These are phyloP conservation scores for Rotaria macrura DNA, from an alignment of 2,888 invertebrate species.

Conservation along the genomic window DNA sequence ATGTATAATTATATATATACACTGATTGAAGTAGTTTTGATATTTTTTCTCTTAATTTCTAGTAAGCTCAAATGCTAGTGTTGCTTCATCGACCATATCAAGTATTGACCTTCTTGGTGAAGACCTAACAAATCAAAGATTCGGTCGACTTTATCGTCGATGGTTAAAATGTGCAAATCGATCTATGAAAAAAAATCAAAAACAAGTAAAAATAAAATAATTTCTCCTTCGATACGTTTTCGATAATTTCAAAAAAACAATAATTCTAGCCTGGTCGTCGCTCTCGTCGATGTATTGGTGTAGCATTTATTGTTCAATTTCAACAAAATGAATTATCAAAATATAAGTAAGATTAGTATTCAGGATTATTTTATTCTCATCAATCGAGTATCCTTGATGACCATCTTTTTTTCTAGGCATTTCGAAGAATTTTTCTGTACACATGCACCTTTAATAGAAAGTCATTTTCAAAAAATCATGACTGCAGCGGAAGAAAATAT, in stretches of 20 bases:
- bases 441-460: neutral
- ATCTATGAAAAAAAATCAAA: neutral
- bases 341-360: neutral
- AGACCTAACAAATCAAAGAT: neutral
- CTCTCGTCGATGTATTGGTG: neutral
- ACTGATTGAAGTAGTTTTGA: neutral
- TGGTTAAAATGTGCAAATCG: neutral
- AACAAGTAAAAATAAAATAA: neutral
- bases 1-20: neutral
- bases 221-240: too few species aligned
- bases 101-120: neutral
- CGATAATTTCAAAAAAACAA: neutral
- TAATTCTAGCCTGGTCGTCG: neutral
- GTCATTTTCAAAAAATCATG: neutral
- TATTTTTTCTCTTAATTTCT: neutral
- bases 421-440: constrained; percentile 3
- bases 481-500: neutral
- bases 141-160: neutral
- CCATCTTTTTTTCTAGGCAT: neutral
- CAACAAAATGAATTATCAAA: neutral
- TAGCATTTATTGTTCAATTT: neutral
- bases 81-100: neutral
- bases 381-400: too few species aligned
- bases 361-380: too few species aligned
- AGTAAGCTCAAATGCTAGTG: neutral